Conservation (phyloP, 2,113 vertebrate genomes). For the Riparia riparia region DNA sequence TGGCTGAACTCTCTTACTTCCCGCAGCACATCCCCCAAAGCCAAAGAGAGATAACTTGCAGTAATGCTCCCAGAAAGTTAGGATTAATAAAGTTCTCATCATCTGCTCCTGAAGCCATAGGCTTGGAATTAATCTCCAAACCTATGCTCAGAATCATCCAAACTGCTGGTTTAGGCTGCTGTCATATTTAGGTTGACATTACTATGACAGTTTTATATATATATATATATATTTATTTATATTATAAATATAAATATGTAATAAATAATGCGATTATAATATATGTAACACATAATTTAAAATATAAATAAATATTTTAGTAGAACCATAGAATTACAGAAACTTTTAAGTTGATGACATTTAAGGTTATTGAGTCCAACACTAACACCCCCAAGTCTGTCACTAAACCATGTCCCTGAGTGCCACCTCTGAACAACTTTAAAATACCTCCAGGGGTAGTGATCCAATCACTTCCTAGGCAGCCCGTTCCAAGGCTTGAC, state of each 20-base stretch:
- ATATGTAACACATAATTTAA: too few species aligned
- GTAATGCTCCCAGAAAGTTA: neutral
- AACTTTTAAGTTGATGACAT: neutral
- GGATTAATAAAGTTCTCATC: neutral
- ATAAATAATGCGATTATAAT: too few species aligned
- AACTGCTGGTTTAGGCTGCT: neutral
- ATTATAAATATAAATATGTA: neutral
- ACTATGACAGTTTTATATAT: neutral
- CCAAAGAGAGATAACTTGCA: neutral
- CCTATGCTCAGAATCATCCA: neutral
- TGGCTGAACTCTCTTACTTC: neutral
- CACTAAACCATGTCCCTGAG: neutral
- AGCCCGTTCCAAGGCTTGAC: neutral
- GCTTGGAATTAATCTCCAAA: neutral
- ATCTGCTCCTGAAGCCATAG: neutral
- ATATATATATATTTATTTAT: neutral
- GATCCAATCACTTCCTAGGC: neutral
- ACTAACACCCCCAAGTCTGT: neutral
- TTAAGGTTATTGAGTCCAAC: neutral
- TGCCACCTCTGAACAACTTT: accelerated
- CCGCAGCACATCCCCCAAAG: neutral
- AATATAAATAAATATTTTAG: neutral
- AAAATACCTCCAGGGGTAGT: neutral
- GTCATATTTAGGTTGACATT: neutral
- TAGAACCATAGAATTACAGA: neutral